These are phyloP conservation scores for Doris montereyensis DNA, from an alignment of 2,888 invertebrate genomes.

Conservation along the genomic window DNA sequence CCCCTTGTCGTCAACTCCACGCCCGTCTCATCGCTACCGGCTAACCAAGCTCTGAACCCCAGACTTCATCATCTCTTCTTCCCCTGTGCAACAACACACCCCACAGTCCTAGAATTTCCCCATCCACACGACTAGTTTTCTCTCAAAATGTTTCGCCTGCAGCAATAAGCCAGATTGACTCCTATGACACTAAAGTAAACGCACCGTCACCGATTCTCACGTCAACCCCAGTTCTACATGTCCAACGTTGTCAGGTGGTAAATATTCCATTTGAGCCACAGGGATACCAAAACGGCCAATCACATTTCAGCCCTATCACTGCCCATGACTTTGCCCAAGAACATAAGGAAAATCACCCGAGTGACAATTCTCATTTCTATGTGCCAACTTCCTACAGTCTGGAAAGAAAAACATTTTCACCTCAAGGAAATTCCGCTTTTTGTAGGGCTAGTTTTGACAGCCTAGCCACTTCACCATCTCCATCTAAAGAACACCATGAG, in stretches of 20 bases:
- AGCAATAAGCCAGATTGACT: no score
- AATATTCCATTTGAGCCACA: not conserved
- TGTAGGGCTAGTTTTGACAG: no score
- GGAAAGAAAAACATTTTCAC: no score
- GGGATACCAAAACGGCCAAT: not conserved
- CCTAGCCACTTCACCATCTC: no score
- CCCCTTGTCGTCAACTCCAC: not conserved
- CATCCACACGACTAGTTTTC: not conserved
- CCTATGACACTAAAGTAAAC: no score
- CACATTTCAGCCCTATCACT: not conserved
- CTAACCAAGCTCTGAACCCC: no score
- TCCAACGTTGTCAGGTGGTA: not conserved
- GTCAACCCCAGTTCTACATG: slow-evolving; percentile 27
- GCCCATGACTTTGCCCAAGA: not conserved
- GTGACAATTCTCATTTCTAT: not conserved
- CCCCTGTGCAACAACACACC: no score
- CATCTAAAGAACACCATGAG: no score
- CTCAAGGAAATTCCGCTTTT: no score
- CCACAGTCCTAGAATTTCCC: no score
- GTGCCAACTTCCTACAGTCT: not conserved
- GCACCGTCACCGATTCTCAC: slow-evolving; percentile 28
- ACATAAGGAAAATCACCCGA: not conserved
- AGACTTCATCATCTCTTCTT: no score
- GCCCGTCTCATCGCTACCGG: no score
- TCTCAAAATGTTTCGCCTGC: not conserved